These are phyloP conservation scores for Hirtodrosophila histrioides DNA, from an alignment of 2,888 invertebrate genomes.

Conservation along the genomic window DNA sequence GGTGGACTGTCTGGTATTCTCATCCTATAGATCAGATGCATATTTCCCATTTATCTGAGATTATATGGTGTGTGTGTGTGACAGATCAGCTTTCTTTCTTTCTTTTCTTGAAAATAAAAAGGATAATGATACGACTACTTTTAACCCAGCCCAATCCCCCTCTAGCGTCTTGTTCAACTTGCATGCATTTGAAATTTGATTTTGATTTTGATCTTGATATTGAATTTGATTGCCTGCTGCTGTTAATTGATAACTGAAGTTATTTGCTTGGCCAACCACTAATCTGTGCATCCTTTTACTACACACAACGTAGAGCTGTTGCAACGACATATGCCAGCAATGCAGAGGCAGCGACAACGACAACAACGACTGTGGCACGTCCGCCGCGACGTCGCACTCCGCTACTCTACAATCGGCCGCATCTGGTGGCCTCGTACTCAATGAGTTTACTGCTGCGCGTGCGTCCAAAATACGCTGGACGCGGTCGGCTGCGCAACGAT, in stretches of 20 bases:
- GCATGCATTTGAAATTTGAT: not conserved
- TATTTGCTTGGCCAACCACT: not conserved
- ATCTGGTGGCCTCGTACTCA: slow-evolving; percentile 65
- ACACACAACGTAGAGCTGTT: slow-evolving; percentile 7
- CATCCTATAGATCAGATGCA: too few relatives aligned
- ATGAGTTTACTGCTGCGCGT: slow-evolving; percentile 90
- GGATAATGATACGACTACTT: too few relatives aligned
- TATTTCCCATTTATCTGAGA: too few relatives aligned
- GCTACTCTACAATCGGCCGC: slow-evolving; percentile 76
- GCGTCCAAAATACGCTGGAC: slow-evolving; percentile 89
- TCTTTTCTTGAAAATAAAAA: too few relatives aligned
- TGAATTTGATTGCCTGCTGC: slow-evolving; percentile 3
- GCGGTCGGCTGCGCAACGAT: slow-evolving; percentile 91
- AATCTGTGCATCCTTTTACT: not conserved
- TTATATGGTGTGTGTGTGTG: too few relatives aligned
- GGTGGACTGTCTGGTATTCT: too few relatives aligned
- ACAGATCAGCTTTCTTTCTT: too few relatives aligned
- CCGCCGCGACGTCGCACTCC: slow-evolving; percentile 62
- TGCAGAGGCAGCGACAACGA: slow-evolving; percentile 10
- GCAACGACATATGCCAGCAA: slow-evolving; percentile 21
- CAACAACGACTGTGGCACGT: slow-evolving; percentile 45
- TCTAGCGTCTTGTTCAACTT: too few relatives aligned
- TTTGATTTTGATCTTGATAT: not conserved
- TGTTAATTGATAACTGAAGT: not conserved
- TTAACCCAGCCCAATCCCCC: too few relatives aligned